Percentiles rank a stretch among this genome's conserved stretches.
Conservation (phyloP, 2,113 vertebrate species). For the Syngnathoides biaculeatus region DNA sequence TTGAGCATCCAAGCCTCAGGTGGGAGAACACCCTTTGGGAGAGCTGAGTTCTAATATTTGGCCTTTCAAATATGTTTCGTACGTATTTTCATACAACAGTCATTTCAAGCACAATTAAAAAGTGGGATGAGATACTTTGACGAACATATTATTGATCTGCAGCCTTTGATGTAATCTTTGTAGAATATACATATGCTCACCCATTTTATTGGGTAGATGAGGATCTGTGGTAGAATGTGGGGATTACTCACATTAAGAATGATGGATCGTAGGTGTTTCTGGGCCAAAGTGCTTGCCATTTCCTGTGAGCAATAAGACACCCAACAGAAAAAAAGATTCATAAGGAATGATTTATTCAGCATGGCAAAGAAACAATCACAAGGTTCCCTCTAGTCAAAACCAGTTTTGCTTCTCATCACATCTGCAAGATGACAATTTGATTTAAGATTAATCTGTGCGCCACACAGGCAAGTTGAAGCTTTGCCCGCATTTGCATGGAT, state of each 20-base stretch:
- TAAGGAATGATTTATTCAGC: constrained; percentile 5
- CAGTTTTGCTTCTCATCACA: constrained; percentile 2
- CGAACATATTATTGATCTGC: neutral
- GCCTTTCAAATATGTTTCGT: neutral
- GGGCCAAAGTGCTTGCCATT: constrained; percentile 93
- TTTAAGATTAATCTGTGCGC: constrained; percentile 9
- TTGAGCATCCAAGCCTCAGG: neutral
- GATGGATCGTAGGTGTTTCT: constrained; percentile 96
- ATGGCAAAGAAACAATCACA: neutral
- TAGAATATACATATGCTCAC: constrained; percentile 1
- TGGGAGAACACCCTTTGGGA: neutral
- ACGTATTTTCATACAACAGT: neutral
- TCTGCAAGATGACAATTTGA: constrained; percentile 13
- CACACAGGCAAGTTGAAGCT: constrained; percentile 19
- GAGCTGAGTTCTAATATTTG: constrained; percentile 4
- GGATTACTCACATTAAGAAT: constrained; percentile 90
- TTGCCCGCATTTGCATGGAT: constrained; percentile 19
- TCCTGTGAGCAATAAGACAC: constrained; percentile 73
- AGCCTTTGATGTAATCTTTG: neutral
- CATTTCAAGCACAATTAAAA: neutral
- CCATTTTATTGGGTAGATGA: neutral
- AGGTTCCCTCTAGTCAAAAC: neutral
- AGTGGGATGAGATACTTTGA: neutral
- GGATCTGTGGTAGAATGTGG: neutral
- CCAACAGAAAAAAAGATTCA: constrained; percentile 9